phyloP scores from a whole-genome alignment of 2,797 vertebrate species.

The Pangasius krempfi region DNA sequence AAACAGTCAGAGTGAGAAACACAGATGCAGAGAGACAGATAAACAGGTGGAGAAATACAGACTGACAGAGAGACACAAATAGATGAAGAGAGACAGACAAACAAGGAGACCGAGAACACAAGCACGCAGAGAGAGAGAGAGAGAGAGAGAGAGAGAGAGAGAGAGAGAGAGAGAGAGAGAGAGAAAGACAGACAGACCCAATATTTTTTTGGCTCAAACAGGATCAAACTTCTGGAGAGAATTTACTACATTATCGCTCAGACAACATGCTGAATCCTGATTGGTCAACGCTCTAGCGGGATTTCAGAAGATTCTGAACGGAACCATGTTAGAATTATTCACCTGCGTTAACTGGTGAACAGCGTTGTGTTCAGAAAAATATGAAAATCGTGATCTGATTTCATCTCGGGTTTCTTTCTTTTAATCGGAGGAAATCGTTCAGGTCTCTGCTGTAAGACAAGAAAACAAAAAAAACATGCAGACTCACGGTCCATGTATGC shows the following conservation, averaged over 20 bases:
- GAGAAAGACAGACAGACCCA: too few species aligned
- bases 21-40: too few species aligned
- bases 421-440: not conserved
- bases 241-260: not conserved
- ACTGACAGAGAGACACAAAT: too few species aligned
- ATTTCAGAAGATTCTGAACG: not conserved
- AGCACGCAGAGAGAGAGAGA: not conserved
- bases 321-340: too few species aligned
- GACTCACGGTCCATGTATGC: slow-evolving; percentile 88
- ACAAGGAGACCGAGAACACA: too few species aligned
- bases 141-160: not conserved
- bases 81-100: not conserved
- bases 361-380: not conserved
- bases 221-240: not conserved
- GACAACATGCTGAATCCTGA: not conserved
- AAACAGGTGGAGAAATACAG: too few species aligned
- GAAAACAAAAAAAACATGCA: not conserved
- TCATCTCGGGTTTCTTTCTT: not conserved
- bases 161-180: not conserved
- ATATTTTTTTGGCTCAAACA: not conserved
- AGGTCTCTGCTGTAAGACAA: not conserved
- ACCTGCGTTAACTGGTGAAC: not conserved
- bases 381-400: not conserved
- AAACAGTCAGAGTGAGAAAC: not conserved
- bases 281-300: not conserved